Evolutionary conservation across 2,888 invertebrate species (phyloP).

Genomic region (Eupithecia dodoneata): DNA sequence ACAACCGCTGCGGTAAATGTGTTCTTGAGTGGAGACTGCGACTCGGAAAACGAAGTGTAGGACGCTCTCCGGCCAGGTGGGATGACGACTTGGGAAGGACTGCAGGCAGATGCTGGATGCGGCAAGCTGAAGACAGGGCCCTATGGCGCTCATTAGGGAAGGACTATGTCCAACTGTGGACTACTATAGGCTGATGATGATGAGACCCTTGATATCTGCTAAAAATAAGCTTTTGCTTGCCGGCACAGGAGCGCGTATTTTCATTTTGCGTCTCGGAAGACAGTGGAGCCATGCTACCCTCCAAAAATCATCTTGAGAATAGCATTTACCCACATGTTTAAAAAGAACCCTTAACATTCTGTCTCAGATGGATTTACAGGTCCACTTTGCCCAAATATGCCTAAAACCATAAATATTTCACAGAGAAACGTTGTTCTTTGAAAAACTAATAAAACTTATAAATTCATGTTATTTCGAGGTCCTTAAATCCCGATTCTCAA

Average conservation of each 20-base stretch:
- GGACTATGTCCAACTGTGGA: too few relatives aligned
- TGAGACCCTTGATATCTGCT: neutral
- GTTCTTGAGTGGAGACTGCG: too few relatives aligned
- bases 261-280: neutral
- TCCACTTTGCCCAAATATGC: neutral
- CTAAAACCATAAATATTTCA: neutral
- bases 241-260: neutral
- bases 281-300: neutral
- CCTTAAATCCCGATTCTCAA: slow-evolving; percentile 4
- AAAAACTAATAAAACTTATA: slow-evolving; percentile 11
- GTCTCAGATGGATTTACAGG: neutral
- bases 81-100: too few relatives aligned
- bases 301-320: neutral
- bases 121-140: too few relatives aligned
- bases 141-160: too few relatives aligned
- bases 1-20: too few relatives aligned
- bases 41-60: too few relatives aligned
- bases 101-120: too few relatives aligned
- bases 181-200: too few relatives aligned
- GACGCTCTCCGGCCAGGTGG: too few relatives aligned
- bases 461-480: slow-evolving; percentile 6
- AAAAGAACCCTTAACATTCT: neutral
- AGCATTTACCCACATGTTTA: neutral
- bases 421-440: neutral
- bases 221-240: neutral